Evolutionary conservation across 2,888 invertebrate genomes (phyloP).

Genomic region (Myopa testacea): DNA sequence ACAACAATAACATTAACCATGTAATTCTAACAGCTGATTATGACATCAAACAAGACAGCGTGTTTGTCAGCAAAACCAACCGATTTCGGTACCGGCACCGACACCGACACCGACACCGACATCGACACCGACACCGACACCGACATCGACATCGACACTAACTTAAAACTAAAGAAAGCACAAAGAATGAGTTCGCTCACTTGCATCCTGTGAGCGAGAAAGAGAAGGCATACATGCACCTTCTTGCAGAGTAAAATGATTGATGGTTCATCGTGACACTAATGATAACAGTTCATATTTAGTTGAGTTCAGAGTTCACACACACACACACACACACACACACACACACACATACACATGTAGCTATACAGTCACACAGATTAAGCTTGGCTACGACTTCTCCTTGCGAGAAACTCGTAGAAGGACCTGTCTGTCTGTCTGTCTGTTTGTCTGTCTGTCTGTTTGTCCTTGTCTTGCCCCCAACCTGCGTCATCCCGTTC

Average conservation of each 20-base stretch:
- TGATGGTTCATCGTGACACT: slow-evolving; percentile 29
- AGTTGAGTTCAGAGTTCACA: slow-evolving; percentile 36
- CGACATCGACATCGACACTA: slow-evolving; percentile 6
- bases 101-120: too few relatives aligned
- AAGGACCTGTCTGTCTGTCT: too few relatives aligned
- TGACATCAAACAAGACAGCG: not conserved
- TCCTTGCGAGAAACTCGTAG: too few relatives aligned
- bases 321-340: slow-evolving; percentile 37
- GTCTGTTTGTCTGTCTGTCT: too few relatives aligned
- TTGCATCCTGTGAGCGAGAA: not conserved
- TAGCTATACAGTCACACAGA: slow-evolving; percentile 14
- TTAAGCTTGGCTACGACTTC: not conserved
- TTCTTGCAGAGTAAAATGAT: slow-evolving; percentile 19
- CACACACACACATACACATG: slow-evolving; percentile 38
- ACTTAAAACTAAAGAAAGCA: slow-evolving; percentile 16
- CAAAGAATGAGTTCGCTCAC: not conserved
- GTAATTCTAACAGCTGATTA: slow-evolving; percentile 25
- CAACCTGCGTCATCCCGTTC: slow-evolving; percentile 22
- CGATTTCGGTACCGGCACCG: too few relatives aligned
- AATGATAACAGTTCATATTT: slow-evolving; percentile 35
- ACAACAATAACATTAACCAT: not conserved
- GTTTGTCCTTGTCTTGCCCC: slow-evolving; percentile 1
- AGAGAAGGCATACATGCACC: too few relatives aligned
- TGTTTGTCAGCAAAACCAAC: not conserved
- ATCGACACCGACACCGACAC: too few relatives aligned